phyloP scores from a whole-genome alignment of 2,888 invertebrate genomes.

The Pinctada fucata region DNA sequence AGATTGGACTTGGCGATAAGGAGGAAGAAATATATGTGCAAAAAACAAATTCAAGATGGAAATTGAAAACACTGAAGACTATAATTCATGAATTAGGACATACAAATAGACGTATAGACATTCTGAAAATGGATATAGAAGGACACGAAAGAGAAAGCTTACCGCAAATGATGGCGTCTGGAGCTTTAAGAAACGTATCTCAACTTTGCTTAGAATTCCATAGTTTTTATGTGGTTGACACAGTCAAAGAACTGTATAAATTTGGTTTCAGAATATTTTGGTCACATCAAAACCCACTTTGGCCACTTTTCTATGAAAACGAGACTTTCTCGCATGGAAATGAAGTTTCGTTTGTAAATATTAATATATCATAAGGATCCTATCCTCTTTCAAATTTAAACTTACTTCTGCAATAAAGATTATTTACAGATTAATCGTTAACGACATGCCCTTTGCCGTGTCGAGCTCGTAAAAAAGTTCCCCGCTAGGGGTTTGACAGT shows the following conservation, averaged over 20 bases:
- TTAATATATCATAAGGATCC: not conserved
- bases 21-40: not conserved
- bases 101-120: conserved; percentile 5
- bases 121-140: conserved; percentile 15
- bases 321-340: not conserved
- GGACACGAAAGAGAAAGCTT: conserved; percentile 7
- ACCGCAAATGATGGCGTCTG: not conserved
- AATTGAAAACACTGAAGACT: conserved; percentile 10
- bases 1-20: conserved; percentile 3
- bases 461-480: no score
- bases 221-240: not conserved
- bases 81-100: conserved; percentile 13
- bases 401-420: not conserved
- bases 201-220: conserved; percentile 12
- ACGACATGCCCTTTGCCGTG: no score
- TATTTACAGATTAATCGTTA: no score
- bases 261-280: conserved; percentile 4
- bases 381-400: not conserved
- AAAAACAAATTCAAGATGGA: not conserved
- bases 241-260: conserved; percentile 5
- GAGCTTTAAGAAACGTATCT: conserved; percentile 8
- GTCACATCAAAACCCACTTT: conserved; percentile 10
- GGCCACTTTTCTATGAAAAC: not conserved
- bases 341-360: conserved; percentile 19
- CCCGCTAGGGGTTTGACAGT: no score